Evolutionary conservation across 92 coral and sea anemone genomes (phyloP), one percentile per base, ranked within the genome.

Genomic region (Phenganax stokvisi): DNA sequence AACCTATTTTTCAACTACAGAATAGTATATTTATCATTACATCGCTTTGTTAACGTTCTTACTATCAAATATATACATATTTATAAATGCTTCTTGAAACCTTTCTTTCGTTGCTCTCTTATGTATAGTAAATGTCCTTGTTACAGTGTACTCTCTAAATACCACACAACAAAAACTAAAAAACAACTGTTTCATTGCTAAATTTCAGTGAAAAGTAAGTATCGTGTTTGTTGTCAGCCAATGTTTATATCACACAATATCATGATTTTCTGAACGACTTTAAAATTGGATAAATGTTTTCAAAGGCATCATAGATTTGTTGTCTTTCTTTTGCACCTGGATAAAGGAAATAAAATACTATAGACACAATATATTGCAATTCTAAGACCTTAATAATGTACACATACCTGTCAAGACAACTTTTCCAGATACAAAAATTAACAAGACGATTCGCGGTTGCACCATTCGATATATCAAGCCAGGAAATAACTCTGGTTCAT

Each of bases 241-340:
- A 20, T 60, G 20, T n/a, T 83, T 28, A 12, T 44, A 63, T 17
- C 55, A 51, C 10, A 51, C n/a, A 17, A 30, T 16, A 71, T 87
- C 87, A 96, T 62, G 99, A 90, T 87, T 96, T 96, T 55, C 99
- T 88, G 86, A 92, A 96, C 25, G 99, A 92, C 89, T 96, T 96
- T 77, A 96, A 80, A 72, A 96, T 96, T 25, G 99, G 99, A 77
- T 96, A 96, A 58, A 96, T 96, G 86, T 96, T 96, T 74, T 96
- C 99, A 81, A 92, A 96, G 57, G 99, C 99, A 82, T 96, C 99
- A 84, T 96, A 96, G 78, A 96, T 96, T 85, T 96, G 97, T 85
- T 84, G 77, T 29, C 99, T 90, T 10, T 92, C 99, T 83, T 96
- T 96, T 25, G 99, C 99, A 72, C 99, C 99, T 96, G 81, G 71